Base-by-base conservation (phyloP, 2,113 vertebrate species). In the Malurus alboscapulatus region DNA sequence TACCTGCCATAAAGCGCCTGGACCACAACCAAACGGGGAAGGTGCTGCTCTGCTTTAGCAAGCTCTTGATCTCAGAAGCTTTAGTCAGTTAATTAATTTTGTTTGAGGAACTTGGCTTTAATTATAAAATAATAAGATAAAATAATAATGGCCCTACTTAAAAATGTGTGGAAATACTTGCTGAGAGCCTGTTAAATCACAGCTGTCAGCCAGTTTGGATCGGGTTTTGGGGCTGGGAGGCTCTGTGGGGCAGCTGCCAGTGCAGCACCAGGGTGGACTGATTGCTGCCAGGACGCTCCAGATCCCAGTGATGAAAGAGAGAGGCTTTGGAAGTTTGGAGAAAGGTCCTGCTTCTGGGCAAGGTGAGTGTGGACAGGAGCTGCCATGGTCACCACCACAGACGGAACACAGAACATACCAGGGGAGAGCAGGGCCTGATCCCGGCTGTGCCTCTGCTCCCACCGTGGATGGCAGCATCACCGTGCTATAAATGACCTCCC, bases 1-100 rank as follows among this genome's bases (percentile, higher is more conserved):
- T 90, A 96, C 96, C 93, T 88, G 89, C 94, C 91, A 91, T 94
- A 88, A 96, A 94, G n/a, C 0, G 34, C 74, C 72, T 96, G 95
- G 94, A 89, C 65, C 1, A 1, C 85, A 75, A 94, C 71, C 93
- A 93, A 90, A 44, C 0, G 2, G 80, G 73, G 67, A 73, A 95
- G 90, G 92, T 90, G 72, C 90, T 84, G 87, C 75, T 82, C 80
- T 89, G 77, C 81, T 76, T 87, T 65, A 82, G 73, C 80, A 44
- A 79, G 61, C 68, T 91, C 86, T 63, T 74, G 38, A 57, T 91
- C 82, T 91, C 7, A 6, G 67, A 34, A 0, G 0, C 62, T 91
- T 59, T 25, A 45, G 15, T 38, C 3, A 0, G 67, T 54, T 85
- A 65, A 36, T 94, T 87, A 66, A 12, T 85, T 94, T 73, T 58